Conservation (phyloP, 2,888 invertebrate species). For the Apamea epomidion region DNA sequence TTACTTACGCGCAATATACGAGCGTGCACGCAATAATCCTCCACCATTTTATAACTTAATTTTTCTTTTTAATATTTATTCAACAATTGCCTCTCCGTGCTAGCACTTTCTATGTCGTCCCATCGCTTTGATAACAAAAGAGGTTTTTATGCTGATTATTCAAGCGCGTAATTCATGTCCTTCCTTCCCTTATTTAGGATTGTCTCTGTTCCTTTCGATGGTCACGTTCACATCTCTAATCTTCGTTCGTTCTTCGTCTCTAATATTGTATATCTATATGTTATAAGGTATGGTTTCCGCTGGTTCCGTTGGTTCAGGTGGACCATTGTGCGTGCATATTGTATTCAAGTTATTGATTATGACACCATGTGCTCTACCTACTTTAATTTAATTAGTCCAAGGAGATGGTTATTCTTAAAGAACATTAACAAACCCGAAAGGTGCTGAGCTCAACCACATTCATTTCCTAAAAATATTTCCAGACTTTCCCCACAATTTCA, state of each 20-base stretch:
- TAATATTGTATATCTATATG: not conserved
- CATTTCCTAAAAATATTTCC: slow-evolving; percentile 34
- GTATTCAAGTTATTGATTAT: not conserved
- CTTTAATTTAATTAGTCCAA: not conserved
- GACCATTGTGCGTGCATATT: not conserved
- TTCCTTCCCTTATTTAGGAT: slow-evolving; percentile 3
- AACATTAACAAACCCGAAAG: not conserved
- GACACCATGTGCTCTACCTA: not conserved
- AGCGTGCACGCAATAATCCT: slow-evolving; percentile 7
- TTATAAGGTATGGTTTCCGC: not conserved
- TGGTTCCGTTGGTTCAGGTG: not conserved
- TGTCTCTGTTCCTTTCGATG: slow-evolving; percentile 1
- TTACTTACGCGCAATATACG: slow-evolving; percentile 2
- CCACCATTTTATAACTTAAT: slow-evolving; percentile 7
- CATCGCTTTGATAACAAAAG: slow-evolving; percentile 20
- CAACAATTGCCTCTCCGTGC: slow-evolving; percentile 3
- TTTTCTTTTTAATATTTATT: not conserved
- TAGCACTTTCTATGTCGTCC: slow-evolving; percentile 6
- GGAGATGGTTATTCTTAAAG: not conserved
- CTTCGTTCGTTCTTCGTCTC: too few relatives aligned
- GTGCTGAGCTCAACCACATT: slow-evolving; percentile 2
- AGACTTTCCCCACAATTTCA: slow-evolving; percentile 48
- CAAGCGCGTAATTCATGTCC: slow-evolving; percentile 19
- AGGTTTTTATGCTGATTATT: slow-evolving; percentile 28
- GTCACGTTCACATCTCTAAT: not conserved